Percentiles rank a stretch among this genome's conserved stretches.
Evolutionary conservation across 2,888 invertebrate species (phyloP).

Genomic region (Cactoblastis cactorum): DNA sequence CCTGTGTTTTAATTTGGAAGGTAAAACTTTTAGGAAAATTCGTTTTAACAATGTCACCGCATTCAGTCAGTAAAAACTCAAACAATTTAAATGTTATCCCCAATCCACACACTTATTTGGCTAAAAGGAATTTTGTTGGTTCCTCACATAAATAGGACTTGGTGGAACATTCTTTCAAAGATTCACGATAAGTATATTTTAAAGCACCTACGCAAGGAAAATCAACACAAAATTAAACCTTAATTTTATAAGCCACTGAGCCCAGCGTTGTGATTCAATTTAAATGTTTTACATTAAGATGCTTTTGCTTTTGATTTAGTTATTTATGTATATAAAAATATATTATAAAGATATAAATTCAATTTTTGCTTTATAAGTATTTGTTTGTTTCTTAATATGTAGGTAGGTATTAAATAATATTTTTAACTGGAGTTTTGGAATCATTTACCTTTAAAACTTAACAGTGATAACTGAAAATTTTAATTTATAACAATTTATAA

Average conservation of each 20-base stretch:
- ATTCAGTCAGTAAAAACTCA: not conserved
- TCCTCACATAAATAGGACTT: slow-evolving; percentile 15
- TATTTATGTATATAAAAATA: no score
- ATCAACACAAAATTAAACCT: not conserved
- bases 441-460: no score
- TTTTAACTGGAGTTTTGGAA: no score
- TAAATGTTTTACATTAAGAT: slow-evolving; percentile 11
- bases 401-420: no score
- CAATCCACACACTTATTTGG: slow-evolving; percentile 11
- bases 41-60: not conserved
- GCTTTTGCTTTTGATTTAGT: not conserved
- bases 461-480: no score
- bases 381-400: no score
- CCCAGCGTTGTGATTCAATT: slow-evolving; percentile 33
- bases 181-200: slow-evolving; percentile 12
- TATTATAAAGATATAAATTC: no score
- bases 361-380: no score
- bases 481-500: no score
- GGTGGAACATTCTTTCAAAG: slow-evolving; percentile 11
- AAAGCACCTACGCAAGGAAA: not conserved
- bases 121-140: slow-evolving; percentile 21
- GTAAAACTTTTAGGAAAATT: not conserved
- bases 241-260: slow-evolving; percentile 43
- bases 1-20: not conserved
- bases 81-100: slow-evolving; percentile 9